Evolutionary conservation across 2,797 vertebrate species (phyloP).

Genomic region (Sebastes baramenuke): DNA sequence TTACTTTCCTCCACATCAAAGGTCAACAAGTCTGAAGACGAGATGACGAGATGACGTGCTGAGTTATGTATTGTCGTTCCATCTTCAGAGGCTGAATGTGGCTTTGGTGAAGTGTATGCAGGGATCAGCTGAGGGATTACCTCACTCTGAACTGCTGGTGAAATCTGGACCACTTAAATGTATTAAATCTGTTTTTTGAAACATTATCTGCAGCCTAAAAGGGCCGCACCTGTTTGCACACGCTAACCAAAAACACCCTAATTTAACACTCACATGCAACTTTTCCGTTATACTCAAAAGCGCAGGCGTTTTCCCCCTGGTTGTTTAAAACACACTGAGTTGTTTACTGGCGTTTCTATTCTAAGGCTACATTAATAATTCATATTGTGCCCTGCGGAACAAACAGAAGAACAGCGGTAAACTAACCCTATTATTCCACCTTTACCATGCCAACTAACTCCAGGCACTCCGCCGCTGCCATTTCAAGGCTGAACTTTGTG

Average conservation of each 20-base stretch:
- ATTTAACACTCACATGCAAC: slow-evolving; percentile 49
- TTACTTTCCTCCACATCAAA: slow-evolving; percentile 70
- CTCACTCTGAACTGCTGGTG: slow-evolving; percentile 12
- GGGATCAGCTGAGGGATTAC: slow-evolving; percentile 51
- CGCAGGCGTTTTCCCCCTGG: background rate
- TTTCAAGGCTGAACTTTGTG: slow-evolving; percentile 55
- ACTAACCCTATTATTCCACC: slow-evolving; percentile 54
- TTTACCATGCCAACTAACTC: slow-evolving; percentile 51
- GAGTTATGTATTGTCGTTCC: slow-evolving; percentile 26
- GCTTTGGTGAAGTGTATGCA: slow-evolving; percentile 30
- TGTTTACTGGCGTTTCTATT: slow-evolving; percentile 64
- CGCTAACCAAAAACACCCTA: slow-evolving; percentile 26
- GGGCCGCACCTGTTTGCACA: slow-evolving; percentile 45
- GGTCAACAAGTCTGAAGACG: slow-evolving; percentile 51
- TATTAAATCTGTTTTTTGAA: slow-evolving; percentile 54
- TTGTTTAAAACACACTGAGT: slow-evolving; percentile 46
- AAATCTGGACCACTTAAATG: slow-evolving; percentile 33
- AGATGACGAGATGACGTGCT: slow-evolving; percentile 20
- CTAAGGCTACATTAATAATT: slow-evolving; percentile 70
- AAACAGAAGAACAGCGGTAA: slow-evolving; percentile 47
- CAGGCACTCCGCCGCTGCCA: slow-evolving; percentile 31
- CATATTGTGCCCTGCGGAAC: slow-evolving; percentile 44
- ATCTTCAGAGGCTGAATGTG: slow-evolving; percentile 14
- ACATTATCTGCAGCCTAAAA: slow-evolving; percentile 46
- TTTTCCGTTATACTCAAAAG: slow-evolving; percentile 40